phyloP scores from a whole-genome alignment of 2,888 invertebrate genomes.

The Lissonota sp. region DNA sequence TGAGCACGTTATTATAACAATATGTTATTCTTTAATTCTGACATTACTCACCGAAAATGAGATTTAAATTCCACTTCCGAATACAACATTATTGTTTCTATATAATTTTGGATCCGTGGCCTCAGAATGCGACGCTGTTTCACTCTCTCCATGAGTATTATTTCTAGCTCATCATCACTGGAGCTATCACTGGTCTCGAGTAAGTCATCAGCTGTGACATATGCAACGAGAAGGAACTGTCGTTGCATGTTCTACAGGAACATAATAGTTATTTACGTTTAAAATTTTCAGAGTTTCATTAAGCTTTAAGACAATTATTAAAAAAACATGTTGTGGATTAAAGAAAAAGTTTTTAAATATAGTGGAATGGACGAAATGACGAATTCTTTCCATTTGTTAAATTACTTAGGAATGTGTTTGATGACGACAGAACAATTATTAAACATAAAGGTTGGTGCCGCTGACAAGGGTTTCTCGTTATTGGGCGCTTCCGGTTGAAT shows the following conservation, averaged over 20 bases:
- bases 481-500: too few species aligned
- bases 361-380: too few species aligned
- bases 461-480: too few species aligned
- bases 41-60: constrained; percentile 8
- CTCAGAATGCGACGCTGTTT: constrained; percentile 11
- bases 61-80: constrained; percentile 11
- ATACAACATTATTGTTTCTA: constrained; percentile 3
- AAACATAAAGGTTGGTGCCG: too few species aligned
- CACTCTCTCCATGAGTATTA: constrained; percentile 9
- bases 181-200: constrained; percentile 9
- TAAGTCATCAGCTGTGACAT: constrained; percentile 4
- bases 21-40: not conserved
- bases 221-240: constrained; percentile 7
- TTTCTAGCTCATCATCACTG: constrained; percentile 9
- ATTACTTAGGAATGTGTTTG: too few species aligned
- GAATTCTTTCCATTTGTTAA: too few species aligned
- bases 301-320: not conserved
- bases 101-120: constrained; percentile 5
- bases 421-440: too few species aligned
- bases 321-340: not conserved
- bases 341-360: too few species aligned
- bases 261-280: constrained; percentile 6
- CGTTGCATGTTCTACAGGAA: constrained; percentile 5
- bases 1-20: not conserved
- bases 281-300: not conserved